These are phyloP conservation scores for Nipponacmea schrenckii DNA, from an alignment of 2,888 invertebrate genomes.

Conservation along the genomic window DNA sequence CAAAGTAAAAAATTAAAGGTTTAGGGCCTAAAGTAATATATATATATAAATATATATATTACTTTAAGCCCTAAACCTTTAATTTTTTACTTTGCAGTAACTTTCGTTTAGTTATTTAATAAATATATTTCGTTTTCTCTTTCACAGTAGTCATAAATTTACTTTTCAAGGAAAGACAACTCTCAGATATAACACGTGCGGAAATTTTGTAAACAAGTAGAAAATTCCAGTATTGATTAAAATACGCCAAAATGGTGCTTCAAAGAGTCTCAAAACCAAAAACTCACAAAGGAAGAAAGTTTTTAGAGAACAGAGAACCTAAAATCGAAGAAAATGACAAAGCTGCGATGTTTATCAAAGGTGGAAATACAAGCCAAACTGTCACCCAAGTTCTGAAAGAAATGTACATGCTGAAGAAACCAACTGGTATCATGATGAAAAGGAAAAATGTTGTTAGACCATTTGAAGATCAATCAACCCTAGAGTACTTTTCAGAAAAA, in stretches of 20 bases:
- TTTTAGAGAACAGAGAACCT: conserved; percentile 83
- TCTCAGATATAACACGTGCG: no score
- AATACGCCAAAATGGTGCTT: neutral
- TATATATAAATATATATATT: no score
- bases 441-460: conserved; percentile 89
- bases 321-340: conserved; percentile 90
- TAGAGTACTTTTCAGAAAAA: conserved; percentile 77
- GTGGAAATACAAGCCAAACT: conserved; percentile 75
- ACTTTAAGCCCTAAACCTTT: no score
- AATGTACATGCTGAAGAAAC: conserved; percentile 86
- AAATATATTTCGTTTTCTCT: no score
- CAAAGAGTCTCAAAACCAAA: conserved; percentile 76
- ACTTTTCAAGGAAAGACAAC: no score
- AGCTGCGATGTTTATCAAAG: conserved; percentile 84
- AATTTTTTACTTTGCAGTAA: no score
- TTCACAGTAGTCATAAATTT: no score
- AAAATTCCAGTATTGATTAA: no score
- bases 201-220: no score
- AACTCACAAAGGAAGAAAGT: conserved; percentile 87
- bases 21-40: no score
- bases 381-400: conserved; percentile 84
- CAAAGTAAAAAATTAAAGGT: no score
- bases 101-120: no score
- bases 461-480: conserved; percentile 87
- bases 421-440: conserved; percentile 77